Percentiles rank a stretch among this genome's conserved stretches.
Conservation (phyloP, 2,113 vertebrate genomes). For the Pampusana beccarii region DNA sequence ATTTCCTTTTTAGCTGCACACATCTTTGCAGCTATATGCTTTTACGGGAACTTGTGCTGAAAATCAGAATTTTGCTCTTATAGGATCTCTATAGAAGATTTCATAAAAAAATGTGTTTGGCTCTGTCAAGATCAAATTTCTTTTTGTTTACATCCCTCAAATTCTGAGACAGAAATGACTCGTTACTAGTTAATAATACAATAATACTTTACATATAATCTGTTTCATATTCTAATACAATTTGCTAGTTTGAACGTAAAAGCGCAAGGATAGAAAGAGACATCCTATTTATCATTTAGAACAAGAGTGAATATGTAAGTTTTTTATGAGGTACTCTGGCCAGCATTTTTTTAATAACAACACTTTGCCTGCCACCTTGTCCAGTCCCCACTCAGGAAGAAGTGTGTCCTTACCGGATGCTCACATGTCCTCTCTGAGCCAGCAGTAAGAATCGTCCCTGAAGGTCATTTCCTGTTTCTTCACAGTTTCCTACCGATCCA, state of each 20-base stretch:
- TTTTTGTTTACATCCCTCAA: not conserved
- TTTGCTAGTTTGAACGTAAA: not conserved
- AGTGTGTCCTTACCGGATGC: not conserved
- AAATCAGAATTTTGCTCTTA: not conserved
- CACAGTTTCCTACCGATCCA: not conserved
- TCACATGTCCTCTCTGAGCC: not conserved
- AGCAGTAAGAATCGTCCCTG: not conserved
- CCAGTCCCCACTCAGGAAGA: not conserved
- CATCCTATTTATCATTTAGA: not conserved
- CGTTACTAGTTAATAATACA: not conserved
- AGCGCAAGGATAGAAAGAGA: not conserved
- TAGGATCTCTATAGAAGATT: not conserved
- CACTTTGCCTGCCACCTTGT: not conserved
- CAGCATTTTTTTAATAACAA: not conserved
- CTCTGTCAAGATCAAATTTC: not conserved
- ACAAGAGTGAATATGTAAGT: not conserved
- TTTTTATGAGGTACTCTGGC: not conserved
- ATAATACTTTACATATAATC: not conserved
- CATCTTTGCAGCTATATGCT: not conserved
- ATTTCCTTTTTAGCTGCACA: not conserved
- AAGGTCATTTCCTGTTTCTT: slow-evolving; percentile 34
- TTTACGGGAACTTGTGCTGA: not conserved
- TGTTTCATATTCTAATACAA: not conserved
- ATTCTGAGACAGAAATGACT: not conserved
- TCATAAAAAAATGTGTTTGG: not conserved